Base-by-base conservation (phyloP, 2,113 vertebrate genomes). In the Micromys minutus region DNA sequence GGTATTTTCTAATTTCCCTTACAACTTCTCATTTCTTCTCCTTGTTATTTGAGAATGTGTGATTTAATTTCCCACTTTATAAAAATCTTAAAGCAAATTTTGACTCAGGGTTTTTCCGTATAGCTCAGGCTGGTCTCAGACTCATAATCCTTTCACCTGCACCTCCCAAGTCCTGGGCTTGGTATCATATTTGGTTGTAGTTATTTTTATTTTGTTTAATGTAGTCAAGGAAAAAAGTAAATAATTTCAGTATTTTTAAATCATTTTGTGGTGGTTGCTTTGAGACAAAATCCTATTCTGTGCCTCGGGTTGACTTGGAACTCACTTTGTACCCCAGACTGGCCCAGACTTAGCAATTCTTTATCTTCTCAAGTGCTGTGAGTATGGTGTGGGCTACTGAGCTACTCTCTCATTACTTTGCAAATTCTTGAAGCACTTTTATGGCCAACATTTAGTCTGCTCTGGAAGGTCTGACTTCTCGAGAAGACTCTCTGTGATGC, bases 61-160 rank as follows among this genome's bases (percentile, higher is more conserved):
- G 45, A 24, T 52, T 69, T 69, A 36, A 88, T 79, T 79, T 91
- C n/a, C 34, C 24, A 55, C 5, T 10, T 75, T 55, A 42, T 36
- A 65, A 55, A 84, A 63, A 84, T 52, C 67, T 92, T 87, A 76
- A 85, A 85, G 61, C 24, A 94, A 59, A 90, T 74, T 84, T 89
- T 83, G 7, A 1, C 63, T n/a, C 84, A 69, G 34, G 12, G 15
- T n/a, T n/a, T 87, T 65, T 86, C 5, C n/a, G 6, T 15, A 34
- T 16, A n/a, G 34, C 47, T 24, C 5, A 69, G 45, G 34, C 42
- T 52, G 17, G 29, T 67, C 19, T 17, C 61, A 67, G 34, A 67
- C 42, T 67, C 3, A 39, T 31, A 2, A 55, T 87, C 15, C 50
- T 31, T 65, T 72, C 9, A 5, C 3, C 24, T 55, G 15, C 2